These are phyloP conservation scores for Anniella stebbinsi DNA, from an alignment of 2,797 vertebrate genomes.

Conservation along the genomic window DNA sequence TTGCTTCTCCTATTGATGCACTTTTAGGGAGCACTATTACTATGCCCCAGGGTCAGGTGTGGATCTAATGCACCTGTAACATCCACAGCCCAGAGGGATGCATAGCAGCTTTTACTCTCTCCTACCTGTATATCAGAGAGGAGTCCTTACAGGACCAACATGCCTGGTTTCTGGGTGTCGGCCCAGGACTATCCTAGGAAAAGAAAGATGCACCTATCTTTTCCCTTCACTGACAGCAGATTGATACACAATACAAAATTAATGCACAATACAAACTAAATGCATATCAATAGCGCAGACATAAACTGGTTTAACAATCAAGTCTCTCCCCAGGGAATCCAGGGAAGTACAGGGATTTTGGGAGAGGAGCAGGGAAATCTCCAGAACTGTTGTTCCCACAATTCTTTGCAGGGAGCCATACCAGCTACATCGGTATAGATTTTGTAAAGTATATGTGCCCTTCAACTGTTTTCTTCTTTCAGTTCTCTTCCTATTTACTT, in stretches of 20 bases:
- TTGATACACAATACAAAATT: constrained; percentile 3
- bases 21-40: not conserved
- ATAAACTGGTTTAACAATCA: not conserved
- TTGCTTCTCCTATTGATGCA: not conserved
- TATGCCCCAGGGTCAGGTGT: not conserved
- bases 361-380: not conserved
- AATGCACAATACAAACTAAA: not conserved
- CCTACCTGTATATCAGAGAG: not conserved
- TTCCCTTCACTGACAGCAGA: not conserved
- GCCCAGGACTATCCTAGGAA: not conserved
- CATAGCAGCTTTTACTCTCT: not conserved
- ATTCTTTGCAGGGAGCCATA: not conserved
- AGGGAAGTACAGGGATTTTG: not conserved
- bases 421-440: not conserved
- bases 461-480: not conserved
- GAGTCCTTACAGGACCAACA: not conserved
- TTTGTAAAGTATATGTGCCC: not conserved
- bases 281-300: not conserved
- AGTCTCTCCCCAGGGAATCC: not conserved
- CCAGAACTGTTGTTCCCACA: not conserved
- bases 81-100: not conserved
- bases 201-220: not conserved
- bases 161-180: not conserved
- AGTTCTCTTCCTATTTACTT: not conserved
- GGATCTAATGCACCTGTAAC: not conserved